Evolutionary conservation across 2,888 invertebrate genomes (phyloP), one percentile per base, ranked within the genome.

Genomic region (Caenorhabditis plicata): DNA sequence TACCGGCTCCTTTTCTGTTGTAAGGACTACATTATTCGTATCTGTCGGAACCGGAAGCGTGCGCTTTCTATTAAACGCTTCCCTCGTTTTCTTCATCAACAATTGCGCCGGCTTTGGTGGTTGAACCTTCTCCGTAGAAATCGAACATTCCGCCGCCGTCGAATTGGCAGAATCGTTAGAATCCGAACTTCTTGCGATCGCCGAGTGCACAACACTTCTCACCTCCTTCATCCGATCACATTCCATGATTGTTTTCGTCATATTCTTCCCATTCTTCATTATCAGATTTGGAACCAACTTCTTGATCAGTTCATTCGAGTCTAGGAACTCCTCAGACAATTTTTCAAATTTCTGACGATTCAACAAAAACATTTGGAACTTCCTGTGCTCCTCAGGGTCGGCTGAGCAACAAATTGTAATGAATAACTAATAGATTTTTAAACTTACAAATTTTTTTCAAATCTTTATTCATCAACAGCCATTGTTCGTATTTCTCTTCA

Each of bases 301-400:
- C 2, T 3, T 13, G 13, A 57, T 31, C 2, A 52, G 23, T 20
- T 47, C 27, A 31, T 57, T 51, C 2, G 57, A 48, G 17, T 47
- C 42, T 8, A 57, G 35, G 1, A 48, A 41, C 17, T 57, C 52
- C 5, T 31, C 2, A 4, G 51, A 52, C 44, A 58, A 45, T 11
- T 48, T 17, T 3, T 25, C 22, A 35, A 49, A 58, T 20, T 35
- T 44, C 17, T 49, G 35, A 2, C 42, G 48, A 3, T 44, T 42
- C 22, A 39, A 53, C 22, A 58, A 29, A 19, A 33, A 58, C 2
- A 26, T 35, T 49, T 58, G 58, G n/a, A 53, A 53, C 26, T 49
- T 19, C 25, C 32, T 53, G 19, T 58, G 52, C 0, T 44, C 29
- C 26, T 52, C 58, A 42, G 5, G 5, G 11, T 17, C 3, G 22